Base-by-base conservation (phyloP, 35 echinoderm and acorn worm genomes). In the Strongylocentrotus purpuratus region DNA sequence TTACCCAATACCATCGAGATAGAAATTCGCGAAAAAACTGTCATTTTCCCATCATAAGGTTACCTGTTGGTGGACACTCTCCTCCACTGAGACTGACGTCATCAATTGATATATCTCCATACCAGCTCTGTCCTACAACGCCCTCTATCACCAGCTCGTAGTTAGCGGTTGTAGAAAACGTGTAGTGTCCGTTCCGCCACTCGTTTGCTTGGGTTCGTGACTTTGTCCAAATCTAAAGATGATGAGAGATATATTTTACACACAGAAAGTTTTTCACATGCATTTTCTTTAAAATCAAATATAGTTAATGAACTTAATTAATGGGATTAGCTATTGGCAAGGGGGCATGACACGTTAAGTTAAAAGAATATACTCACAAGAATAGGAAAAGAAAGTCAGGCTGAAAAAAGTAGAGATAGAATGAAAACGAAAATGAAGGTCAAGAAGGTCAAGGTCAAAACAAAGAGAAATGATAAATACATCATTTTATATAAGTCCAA, bases 71-170 rank as follows among this genome's bases (percentile, higher is more conserved):
- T 14, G 96, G 95, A 94, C 98, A 99, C 4, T 94, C 78, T 9
- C 86, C 95, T 31, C 70, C 85, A 33, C 10, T 70, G 28, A 96
- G 94, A 2, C 91, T 46, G 41, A 99, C 71, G 32, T 99, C 98
- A 95, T 99, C 98, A 45, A 99, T 96, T 7, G 98, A 96, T 28
- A 99, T 99, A 90, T 99, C 98, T 4, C 98, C 96, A 33, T 95
- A 93, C 31, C 55, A 99, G 46, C 94, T 95, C 8, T 47, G 87
- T 46, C 96, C 96, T 33, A 86, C 46, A 15, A 97, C 71, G 33
- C 95, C 98, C 48, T 99, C 98, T 93, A 99, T 95, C 22, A 97
- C 89, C 91, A 99, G 70, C 94, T 99, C 97, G 91, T 97, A 99
- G 31, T 94, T 78, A 32, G 78, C 46, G 2, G 35, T 65, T 22